phyloP scores from a whole-genome alignment of 2,888 invertebrate species.

The Nephrotoma flavescens region DNA sequence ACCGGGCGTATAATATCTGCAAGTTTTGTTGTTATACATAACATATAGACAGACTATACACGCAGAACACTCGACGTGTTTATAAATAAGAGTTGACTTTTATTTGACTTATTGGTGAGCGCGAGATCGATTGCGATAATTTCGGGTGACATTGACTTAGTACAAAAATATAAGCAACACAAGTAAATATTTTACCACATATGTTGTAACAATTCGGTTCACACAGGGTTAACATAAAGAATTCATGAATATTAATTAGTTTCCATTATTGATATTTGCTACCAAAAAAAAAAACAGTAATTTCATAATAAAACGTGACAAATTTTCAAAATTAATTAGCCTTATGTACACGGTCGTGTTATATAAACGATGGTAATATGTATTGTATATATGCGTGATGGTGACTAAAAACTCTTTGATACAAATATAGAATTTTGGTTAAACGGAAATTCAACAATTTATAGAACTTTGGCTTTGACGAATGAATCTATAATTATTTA shows the following conservation, averaged over 20 bases:
- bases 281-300: not conserved
- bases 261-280: not conserved
- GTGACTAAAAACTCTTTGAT: not conserved
- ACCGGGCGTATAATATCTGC: not conserved
- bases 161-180: not conserved
- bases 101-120: not conserved
- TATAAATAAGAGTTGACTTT: not conserved
- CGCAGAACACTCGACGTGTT: not conserved
- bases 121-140: not conserved
- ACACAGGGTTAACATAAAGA: not conserved
- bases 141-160: not conserved
- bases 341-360: not conserved
- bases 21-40: not conserved
- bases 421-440: not conserved
- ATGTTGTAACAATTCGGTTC: not conserved
- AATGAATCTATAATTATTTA: not conserved
- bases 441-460: not conserved
- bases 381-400: not conserved
- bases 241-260: not conserved
- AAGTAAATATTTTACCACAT: not conserved
- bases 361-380: not conserved
- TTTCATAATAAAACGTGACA: not conserved
- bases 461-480: not conserved
- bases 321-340: not conserved
- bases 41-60: not conserved